phyloP scores from a whole-genome alignment of 2,888 invertebrate genomes.

The Caenorhabditis panamensis region DNA sequence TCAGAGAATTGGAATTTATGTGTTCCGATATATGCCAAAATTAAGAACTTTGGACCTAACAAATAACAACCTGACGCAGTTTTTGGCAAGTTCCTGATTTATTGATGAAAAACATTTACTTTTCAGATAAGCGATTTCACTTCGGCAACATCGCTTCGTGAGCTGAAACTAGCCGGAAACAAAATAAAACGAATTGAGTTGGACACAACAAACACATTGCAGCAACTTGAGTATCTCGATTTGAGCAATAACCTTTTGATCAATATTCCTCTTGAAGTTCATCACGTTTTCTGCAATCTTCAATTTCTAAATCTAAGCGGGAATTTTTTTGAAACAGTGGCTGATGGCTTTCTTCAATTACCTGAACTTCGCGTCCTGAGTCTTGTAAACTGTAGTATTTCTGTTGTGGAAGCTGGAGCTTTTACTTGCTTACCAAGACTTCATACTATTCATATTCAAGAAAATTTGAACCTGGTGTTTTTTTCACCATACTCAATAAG shows the following conservation, averaged over 20 bases:
- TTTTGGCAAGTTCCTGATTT: conserved; percentile 44
- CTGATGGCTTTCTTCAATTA: conserved; percentile 45
- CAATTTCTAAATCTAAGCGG: conserved; percentile 53
- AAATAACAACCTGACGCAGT: conserved; percentile 47
- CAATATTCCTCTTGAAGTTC: conserved; percentile 52
- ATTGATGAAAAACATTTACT: not conserved
- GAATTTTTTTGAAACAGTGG: conserved; percentile 49
- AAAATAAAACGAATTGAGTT: conserved; percentile 51
- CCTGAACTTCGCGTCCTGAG: conserved; percentile 59
- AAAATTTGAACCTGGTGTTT: conserved; percentile 49
- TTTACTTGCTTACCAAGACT: conserved; percentile 53
- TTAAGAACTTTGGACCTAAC: conserved; percentile 56
- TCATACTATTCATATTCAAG: conserved; percentile 57
- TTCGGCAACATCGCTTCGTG: conserved; percentile 48
- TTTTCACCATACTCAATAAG: conserved; percentile 56
- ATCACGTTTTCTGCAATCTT: conserved; percentile 55
- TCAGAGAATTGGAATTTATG: conserved; percentile 61
- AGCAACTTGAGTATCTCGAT: conserved; percentile 59
- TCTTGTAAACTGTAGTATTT: conserved; percentile 40
- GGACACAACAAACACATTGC: conserved; percentile 56
- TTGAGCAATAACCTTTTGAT: conserved; percentile 47
- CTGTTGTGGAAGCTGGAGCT: conserved; percentile 61
- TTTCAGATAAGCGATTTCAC: conserved; percentile 64
- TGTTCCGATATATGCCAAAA: conserved; percentile 63
- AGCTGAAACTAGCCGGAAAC: conserved; percentile 51